Base-by-base conservation (phyloP, 2,888 invertebrate species). In the Pyrgus malvae region DNA sequence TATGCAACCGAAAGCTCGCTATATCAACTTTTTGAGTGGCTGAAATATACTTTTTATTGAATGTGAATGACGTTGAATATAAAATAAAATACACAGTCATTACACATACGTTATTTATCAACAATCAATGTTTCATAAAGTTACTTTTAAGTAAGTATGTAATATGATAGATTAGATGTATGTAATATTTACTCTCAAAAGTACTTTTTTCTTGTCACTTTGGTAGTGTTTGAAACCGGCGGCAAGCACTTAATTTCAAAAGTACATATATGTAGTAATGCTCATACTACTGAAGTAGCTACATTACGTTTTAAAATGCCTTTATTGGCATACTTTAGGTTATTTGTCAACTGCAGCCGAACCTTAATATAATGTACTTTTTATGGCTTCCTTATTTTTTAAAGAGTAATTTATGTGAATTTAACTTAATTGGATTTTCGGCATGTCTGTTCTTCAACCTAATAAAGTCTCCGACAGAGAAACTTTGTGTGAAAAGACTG, bases 321-420 rank as follows among this genome's bases (percentile, higher is more conserved):
- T 62, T 60, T 62, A 63, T 58, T 45, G 56, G 55, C 51, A 53
- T 56, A 50, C 58, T 57, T 61, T 55, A 59, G 66, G 70, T 71
- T 75, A 74, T 75, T 77, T 75, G 74, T 78, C 70, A 74, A 64
- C 66, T 61, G 63, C 70, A 65, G 67, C 63, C 65, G 67, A 69
- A 67, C 64, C 66, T 70, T 29, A 44, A 31, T 31, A 60, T 79
- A 82, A 83, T 82, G 75, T 72, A 72, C 76, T 82, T 83, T 83
- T 83, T 80, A 69, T 75, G 60, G 40, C 62, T 66, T 69, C 66
- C 70, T 71, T 74, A 68, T 74, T 77, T 76, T 17, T 76, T 64
- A 66, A n/a, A 70, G 59, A 69, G 70, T 74, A 78, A 80, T 75
- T 76, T 79, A 79, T 77, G 74, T 69, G 71, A 76, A 71, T 79